Percentiles rank a stretch among this genome's conserved stretches.
Evolutionary conservation across 1,140 invertebrate species (phyloP).

Genomic region (Lordiphosa stackelbergi): DNA sequence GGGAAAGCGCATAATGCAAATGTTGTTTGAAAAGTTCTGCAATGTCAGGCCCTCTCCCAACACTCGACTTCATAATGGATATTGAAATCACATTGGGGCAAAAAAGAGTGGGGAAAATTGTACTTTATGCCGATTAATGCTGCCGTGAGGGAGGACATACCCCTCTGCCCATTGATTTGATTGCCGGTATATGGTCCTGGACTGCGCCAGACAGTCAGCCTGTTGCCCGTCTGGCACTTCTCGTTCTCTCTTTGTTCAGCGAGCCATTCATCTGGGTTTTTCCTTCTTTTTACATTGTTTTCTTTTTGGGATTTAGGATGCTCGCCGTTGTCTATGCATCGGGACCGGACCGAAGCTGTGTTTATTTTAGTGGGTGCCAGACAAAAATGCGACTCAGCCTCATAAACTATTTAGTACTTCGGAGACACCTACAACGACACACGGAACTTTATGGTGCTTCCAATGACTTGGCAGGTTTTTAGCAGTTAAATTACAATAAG

Average conservation of each 20-base stretch:
- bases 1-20: conserved; percentile 40
- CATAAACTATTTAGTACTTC: conserved; percentile 46
- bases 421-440: conserved; percentile 24
- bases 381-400: conserved; percentile 31
- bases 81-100: conserved; percentile 40
- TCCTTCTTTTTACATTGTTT: conserved; percentile 17
- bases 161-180: conserved; percentile 31
- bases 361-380: conserved; percentile 47
- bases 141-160: conserved; percentile 24
- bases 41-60: conserved; percentile 9
- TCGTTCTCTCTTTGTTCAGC: conserved; percentile 39
- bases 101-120: conserved; percentile 27
- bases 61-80: conserved; percentile 29
- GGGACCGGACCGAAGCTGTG: conserved; percentile 8
- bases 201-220: conserved; percentile 23
- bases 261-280: conserved; percentile 38
- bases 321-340: conserved; percentile 41
- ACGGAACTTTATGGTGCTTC: conserved; percentile 24
- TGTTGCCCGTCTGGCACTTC: conserved; percentile 30
- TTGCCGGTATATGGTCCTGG: conserved; percentile 18
- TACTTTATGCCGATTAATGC: conserved; percentile 53
- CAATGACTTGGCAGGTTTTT: conserved; percentile 19
- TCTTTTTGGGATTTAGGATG: conserved; percentile 42
- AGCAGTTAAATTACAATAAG: not conserved
- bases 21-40: conserved; percentile 24